phyloP scores from a whole-genome alignment of 2,113 vertebrate species.

The Taurulus bubalis region DNA sequence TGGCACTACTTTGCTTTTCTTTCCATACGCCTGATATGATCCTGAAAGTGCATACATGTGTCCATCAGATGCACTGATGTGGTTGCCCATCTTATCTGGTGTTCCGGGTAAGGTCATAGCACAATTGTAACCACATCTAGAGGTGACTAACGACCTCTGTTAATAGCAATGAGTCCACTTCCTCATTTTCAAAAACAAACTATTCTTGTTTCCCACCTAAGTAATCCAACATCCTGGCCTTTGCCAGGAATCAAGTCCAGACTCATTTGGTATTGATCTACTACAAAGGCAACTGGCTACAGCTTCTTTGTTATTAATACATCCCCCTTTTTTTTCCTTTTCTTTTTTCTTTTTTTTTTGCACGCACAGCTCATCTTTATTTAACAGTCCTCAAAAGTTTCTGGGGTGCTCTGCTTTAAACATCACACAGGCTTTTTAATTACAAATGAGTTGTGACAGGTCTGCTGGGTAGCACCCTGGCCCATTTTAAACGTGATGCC shows the following conservation, averaged over 20 bases:
- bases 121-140: constrained; percentile 37
- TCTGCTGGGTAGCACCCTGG: constrained; percentile 88
- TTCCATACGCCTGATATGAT: neutral
- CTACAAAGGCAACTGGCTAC: constrained; percentile 64
- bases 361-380: constrained; percentile 84
- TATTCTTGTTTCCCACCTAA: constrained; percentile 32
- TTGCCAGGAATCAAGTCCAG: constrained; percentile 59
- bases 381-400: constrained; percentile 85
- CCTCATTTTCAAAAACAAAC: constrained; percentile 24
- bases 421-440: constrained; percentile 89
- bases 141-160: constrained; percentile 50
- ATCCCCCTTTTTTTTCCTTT: constrained; percentile 52
- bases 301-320: constrained; percentile 79
- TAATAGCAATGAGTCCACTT: constrained; percentile 40
- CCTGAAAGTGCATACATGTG: neutral
- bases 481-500: constrained; percentile 89
- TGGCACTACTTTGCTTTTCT: neutral
- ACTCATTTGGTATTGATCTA: constrained; percentile 80
- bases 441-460: constrained; percentile 96
- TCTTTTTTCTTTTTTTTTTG: constrained; percentile 50
- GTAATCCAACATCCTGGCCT: constrained; percentile 45
- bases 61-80: neutral
- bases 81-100: constrained; percentile 1
- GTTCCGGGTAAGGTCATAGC: constrained; percentile 5
- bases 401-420: constrained; percentile 90